Evolutionary conservation across 2,888 invertebrate species (phyloP).

Genomic region (Frankliniella intonsa): DNA sequence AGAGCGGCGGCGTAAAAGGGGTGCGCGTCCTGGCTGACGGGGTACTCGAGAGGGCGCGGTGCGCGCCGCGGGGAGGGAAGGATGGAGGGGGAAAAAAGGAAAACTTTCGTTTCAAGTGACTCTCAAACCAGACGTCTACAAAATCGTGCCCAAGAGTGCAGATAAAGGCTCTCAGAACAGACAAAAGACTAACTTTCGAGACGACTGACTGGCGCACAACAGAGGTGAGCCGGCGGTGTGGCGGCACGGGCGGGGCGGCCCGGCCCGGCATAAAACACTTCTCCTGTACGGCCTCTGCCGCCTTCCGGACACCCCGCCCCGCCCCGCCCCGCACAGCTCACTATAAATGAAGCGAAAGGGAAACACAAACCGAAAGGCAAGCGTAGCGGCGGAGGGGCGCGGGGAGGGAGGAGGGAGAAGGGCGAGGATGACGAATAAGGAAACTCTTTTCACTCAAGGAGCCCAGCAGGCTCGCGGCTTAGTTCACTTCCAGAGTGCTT

Average conservation of each 20-base stretch:
- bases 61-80: conserved; percentile 28
- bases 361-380: background rate
- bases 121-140: conserved; percentile 12
- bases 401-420: background rate
- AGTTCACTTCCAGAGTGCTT: background rate
- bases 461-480: no score
- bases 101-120: conserved; percentile 29
- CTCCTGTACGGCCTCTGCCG: background rate
- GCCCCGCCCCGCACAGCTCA: background rate
- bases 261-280: background rate
- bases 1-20: background rate
- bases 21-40: background rate
- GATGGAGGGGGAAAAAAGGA: conserved; percentile 27
- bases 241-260: background rate
- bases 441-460: no score
- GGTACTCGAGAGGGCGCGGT: background rate
- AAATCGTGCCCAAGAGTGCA: conserved; percentile 26
- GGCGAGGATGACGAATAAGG: background rate
- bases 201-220: background rate
- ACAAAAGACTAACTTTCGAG: conserved; percentile 12
- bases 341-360: background rate
- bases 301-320: background rate
- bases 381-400: no score
- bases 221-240: background rate
- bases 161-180: conserved; percentile 13